phyloP scores from a whole-genome alignment of 2,888 invertebrate genomes.

The Torymus aiolomorphi region DNA sequence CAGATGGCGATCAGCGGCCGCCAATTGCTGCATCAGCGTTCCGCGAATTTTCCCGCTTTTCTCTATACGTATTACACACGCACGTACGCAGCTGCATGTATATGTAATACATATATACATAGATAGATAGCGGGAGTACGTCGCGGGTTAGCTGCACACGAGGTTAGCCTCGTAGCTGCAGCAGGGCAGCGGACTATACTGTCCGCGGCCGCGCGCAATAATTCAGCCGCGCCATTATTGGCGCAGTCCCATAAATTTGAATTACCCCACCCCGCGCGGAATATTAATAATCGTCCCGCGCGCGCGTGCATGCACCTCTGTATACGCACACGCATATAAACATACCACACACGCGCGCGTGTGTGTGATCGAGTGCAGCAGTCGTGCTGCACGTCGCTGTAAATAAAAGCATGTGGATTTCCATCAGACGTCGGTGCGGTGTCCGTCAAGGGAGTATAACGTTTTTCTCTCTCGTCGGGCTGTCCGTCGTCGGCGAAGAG shows the following conservation, averaged over 20 bases:
- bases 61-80: not conserved
- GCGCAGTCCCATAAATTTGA: conserved; percentile 64
- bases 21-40: conserved; percentile 1
- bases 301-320: not conserved
- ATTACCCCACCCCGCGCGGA: conserved; percentile 59
- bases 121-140: too few relatives aligned
- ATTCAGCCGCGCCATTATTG: conserved; percentile 63
- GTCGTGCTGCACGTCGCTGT: too few relatives aligned
- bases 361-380: not conserved
- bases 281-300: conserved; percentile 61
- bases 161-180: not conserved
- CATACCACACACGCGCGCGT: too few relatives aligned
- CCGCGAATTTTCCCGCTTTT: not conserved
- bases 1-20: not conserved
- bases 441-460: too few relatives aligned
- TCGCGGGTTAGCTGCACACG: not conserved
- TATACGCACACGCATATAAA: too few relatives aligned
- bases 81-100: not conserved
- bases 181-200: conserved; percentile 36
- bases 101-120: too few relatives aligned
- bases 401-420: too few relatives aligned
- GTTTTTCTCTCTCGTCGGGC: not conserved
- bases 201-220: conserved; percentile 59
- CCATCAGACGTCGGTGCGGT: too few relatives aligned
- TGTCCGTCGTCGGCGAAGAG: not conserved